Evolutionary conservation across 2,113 vertebrate species (phyloP).

Genomic region (Archilochus colubris): DNA sequence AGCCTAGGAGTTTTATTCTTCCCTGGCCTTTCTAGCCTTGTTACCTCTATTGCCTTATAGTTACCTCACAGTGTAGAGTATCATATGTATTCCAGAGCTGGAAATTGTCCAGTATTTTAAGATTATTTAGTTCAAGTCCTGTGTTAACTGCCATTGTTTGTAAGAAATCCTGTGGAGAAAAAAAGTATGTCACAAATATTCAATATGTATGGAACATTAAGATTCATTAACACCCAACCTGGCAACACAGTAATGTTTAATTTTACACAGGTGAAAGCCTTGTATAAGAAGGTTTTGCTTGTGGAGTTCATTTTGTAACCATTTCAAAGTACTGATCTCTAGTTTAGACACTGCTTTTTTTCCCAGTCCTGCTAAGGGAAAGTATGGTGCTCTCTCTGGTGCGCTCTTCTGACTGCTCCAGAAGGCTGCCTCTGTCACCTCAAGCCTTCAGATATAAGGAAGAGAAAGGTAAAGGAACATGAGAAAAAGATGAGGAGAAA

Average conservation of each 20-base stretch:
- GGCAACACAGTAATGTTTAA: neutral
- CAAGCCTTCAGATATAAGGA: neutral
- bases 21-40: neutral
- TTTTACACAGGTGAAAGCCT: neutral
- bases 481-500: neutral
- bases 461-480: neutral
- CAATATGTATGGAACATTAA: neutral
- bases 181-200: neutral
- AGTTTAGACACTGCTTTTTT: neutral
- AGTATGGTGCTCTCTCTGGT: neutral
- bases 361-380: neutral
- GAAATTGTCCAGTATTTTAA: conserved; percentile 54
- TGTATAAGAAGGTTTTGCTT: neutral
- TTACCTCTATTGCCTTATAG: neutral
- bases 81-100: conserved; percentile 77
- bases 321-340: neutral
- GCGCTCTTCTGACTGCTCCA: neutral
- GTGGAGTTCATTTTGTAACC: neutral
- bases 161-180: conserved; percentile 70
- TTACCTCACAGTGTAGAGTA: conserved; percentile 80
- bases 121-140: conserved; percentile 57
- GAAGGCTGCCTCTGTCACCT: neutral
- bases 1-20: neutral
- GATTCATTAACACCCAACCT: neutral
- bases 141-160: conserved; percentile 61